Conservation (phyloP, 2,797 vertebrate species). For the Darevskia nairensis region DNA sequence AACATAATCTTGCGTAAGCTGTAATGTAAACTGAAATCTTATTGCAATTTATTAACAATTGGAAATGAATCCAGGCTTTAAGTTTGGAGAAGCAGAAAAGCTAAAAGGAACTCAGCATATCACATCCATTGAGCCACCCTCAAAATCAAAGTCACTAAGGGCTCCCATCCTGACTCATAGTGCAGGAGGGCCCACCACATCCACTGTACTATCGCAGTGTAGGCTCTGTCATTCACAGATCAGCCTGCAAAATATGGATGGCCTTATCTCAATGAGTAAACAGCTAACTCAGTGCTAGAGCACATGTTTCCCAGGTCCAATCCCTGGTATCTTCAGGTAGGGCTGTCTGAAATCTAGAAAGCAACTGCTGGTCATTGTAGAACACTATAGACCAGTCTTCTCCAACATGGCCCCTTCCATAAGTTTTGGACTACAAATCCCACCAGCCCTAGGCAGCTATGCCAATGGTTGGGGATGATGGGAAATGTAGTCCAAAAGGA, state of each 20-base stretch:
- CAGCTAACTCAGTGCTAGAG: too few species aligned
- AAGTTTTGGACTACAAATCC: too few species aligned
- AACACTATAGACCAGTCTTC: too few species aligned
- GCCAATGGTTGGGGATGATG: too few species aligned
- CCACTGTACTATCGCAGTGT: background rate
- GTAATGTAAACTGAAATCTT: conserved; percentile 74
- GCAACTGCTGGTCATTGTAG: too few species aligned
- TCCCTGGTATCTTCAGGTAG: too few species aligned
- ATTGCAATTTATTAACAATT: conserved; percentile 77
- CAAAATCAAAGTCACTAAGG: conserved; percentile 34
- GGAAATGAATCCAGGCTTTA: conserved; percentile 58
- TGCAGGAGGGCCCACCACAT: background rate
- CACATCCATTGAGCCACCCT: conserved; percentile 22
- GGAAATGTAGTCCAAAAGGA: too few species aligned
- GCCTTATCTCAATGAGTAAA: background rate
- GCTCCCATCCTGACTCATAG: conserved; percentile 13
- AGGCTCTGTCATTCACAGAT: background rate
- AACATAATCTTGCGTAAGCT: conserved; percentile 72
- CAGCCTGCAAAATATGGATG: background rate
- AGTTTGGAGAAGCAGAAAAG: conserved; percentile 37
- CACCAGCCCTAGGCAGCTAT: too few species aligned
- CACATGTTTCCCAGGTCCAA: too few species aligned
- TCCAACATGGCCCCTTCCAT: too few species aligned
- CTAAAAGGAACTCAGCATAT: conserved; percentile 42
- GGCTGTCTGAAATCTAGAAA: too few species aligned